Base-by-base conservation (phyloP, 2,888 invertebrate genomes). In the Tetranychus piercei region DNA sequence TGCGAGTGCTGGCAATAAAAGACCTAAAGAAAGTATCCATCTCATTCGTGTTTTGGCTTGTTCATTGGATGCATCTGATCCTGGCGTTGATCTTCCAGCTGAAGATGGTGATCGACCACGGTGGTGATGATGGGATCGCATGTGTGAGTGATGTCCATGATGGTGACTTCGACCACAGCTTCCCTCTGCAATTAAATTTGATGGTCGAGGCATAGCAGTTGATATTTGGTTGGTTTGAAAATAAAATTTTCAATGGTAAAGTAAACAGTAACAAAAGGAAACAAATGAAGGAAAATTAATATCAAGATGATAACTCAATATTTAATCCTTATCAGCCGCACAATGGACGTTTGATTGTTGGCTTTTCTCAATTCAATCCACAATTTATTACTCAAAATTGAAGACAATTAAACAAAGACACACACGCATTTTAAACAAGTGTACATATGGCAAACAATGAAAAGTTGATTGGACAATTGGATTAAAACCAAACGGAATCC, bases 11-110 rank as follows among this genome's bases (percentile, higher is more conserved):
- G 78, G 78, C 15, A 78, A 67, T 22, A 78, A 74, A 55, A 78
- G 77, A 11, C 78, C 78, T 7, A 78, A 74, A 45, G 77, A 77
- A 64, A 78, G 76, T 44, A 78, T 76, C 45, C 76, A 77, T 73
- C 76, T 78, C 77, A 78, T 76, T 7, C 64, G 18, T n/a, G 44
- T 55, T 64, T 73, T 73, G 43, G 71, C 44, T 44, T 71, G 71
- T 71, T 71, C 71, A 69, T 23, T 69, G 11, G 22, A 23, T 11
- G 34, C n/a, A 11, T 69, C 69, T 11, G 69, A 69, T 11, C 22
- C n/a, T n/a, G 69, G 69, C 7, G 22, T 69, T 23, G 22, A 23
- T n/a, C 69, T 18, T 23, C 69, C 69, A 23, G 69, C 22, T 11
- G 69, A 18, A 5, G 69, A 69, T 23, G 69, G 22, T 69, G 69